Evolutionary conservation across 2,113 vertebrate species (phyloP).

Genomic region (Gadus chalcogrammus): DNA sequence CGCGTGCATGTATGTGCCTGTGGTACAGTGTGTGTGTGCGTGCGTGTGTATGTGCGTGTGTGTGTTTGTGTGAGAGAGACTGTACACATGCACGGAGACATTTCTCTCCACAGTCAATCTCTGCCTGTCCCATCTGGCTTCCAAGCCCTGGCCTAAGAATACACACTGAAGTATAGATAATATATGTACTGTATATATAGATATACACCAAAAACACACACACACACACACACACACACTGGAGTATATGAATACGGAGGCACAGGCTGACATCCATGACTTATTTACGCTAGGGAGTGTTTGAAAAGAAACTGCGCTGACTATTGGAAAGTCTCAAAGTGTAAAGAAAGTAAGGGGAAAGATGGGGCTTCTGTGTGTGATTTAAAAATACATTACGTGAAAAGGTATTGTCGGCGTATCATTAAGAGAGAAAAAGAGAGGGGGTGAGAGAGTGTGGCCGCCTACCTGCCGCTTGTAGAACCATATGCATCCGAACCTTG

Average conservation of each 20-base stretch:
- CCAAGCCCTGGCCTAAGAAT: conserved; percentile 80
- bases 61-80: conserved; percentile 4
- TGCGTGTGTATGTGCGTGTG: conserved; percentile 1
- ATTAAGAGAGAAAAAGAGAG: neutral
- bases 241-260: conserved; percentile 54
- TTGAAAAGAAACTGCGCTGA: conserved; percentile 66
- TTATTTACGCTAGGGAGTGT: conserved; percentile 61
- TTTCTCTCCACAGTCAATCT: conserved; percentile 72
- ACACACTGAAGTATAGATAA: conserved; percentile 60
- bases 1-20: neutral
- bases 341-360: neutral
- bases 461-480: conserved; percentile 95
- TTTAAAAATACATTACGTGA: too few relatives aligned
- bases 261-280: conserved; percentile 63
- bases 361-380: conserved; percentile 2
- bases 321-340: conserved; percentile 49
- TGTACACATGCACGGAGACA: conserved; percentile 73
- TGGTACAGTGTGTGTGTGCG: too few relatives aligned
- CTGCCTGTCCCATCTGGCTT: conserved; percentile 78
- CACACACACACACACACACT: too few relatives aligned
- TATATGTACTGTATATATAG: conserved; percentile 50
- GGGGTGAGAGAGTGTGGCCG: neutral
- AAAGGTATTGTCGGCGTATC: neutral
- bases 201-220: too few relatives aligned
- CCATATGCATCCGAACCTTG: conserved; percentile 89